Evolutionary conservation across 2,113 vertebrate species (phyloP), one percentile per base, ranked within the genome.

Genomic region (Gallinago undulata): DNA sequence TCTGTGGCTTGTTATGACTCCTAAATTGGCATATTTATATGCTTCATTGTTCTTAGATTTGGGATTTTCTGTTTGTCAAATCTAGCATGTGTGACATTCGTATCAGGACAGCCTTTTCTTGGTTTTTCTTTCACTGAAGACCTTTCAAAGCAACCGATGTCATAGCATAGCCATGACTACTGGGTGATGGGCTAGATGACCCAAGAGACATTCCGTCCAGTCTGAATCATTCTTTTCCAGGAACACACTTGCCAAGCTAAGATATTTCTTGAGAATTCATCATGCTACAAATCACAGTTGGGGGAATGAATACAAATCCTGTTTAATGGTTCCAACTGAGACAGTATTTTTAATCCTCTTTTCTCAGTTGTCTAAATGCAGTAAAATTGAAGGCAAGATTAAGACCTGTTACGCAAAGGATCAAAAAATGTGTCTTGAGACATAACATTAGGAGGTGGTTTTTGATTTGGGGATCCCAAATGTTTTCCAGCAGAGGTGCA

Each of bases 1-100:
- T 43, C 45, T 70, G 75, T 92, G 92, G 92, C 88, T 93, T 97
- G 92, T 97, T 97, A 89, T 95, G 94, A 96, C 93, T 95, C 80
- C 76, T 81, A 85, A 96, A 94, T 67, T 89, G 90, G 90, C 90
- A 87, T 95, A 94, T 97, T 96, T 96, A 94, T 94, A 92, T 89
- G 87, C 92, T 93, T 80, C 72, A 74, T 92, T 97, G 92, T 94
- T 94, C 95, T 93, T 84, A 70, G 79, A 94, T 90, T 94, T 92
- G 79, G 60, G 66, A 89, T 96, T 93, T 97, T 96, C 64, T 37
- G 70, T 93, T 95, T 96, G 72, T 93, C 88, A 94, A 75, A 89
- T 86, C 60, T 21, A 68, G 74, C 4, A 4, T 50, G 30, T 67
- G 51, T 90, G 77, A 86, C 75, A 94, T 47, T 91, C 63, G 59